Conservation (phyloP, 2,797 vertebrate genomes). For the Serranus cabrilla region DNA sequence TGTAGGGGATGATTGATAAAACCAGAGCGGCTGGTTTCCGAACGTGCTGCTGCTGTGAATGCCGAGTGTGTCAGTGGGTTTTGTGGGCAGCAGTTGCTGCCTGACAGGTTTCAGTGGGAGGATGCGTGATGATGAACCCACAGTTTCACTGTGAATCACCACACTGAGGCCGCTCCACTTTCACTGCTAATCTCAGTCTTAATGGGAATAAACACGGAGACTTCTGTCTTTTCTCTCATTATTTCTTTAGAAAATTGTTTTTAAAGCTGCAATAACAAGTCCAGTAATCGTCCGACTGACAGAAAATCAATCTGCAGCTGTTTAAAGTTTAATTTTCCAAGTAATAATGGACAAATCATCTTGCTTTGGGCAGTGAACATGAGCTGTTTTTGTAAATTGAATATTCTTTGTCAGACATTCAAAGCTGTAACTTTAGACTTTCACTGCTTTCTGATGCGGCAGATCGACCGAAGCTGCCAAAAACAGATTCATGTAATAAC, state of each 20-base stretch:
- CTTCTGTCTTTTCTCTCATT: not conserved
- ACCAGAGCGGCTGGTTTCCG: conserved; percentile 46
- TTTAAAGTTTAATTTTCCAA: not conserved
- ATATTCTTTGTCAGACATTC: not conserved
- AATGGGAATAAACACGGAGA: not conserved
- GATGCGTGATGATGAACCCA: conserved; percentile 24
- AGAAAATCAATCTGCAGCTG: not conserved
- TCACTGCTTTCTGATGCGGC: not conserved
- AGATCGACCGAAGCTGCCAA: too few relatives aligned
- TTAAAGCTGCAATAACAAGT: not conserved
- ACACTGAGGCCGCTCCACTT: not conserved
- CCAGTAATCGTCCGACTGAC: not conserved
- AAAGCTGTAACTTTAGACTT: not conserved
- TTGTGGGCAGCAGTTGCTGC: conserved; percentile 39
- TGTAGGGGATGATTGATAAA: conserved; percentile 15
- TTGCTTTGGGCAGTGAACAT: not conserved
- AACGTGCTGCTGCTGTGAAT: not conserved
- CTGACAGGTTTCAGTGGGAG: conserved; percentile 61
- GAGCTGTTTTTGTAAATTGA: not conserved
- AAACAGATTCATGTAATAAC: not conserved
- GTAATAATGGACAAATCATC: not conserved
- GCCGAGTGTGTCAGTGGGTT: conserved; percentile 10
- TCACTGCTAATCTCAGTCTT: not conserved
- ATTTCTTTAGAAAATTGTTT: not conserved
- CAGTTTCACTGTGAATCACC: conserved; percentile 44